Base-by-base conservation (phyloP, 2,113 vertebrate genomes). In the Alethe castanea region DNA sequence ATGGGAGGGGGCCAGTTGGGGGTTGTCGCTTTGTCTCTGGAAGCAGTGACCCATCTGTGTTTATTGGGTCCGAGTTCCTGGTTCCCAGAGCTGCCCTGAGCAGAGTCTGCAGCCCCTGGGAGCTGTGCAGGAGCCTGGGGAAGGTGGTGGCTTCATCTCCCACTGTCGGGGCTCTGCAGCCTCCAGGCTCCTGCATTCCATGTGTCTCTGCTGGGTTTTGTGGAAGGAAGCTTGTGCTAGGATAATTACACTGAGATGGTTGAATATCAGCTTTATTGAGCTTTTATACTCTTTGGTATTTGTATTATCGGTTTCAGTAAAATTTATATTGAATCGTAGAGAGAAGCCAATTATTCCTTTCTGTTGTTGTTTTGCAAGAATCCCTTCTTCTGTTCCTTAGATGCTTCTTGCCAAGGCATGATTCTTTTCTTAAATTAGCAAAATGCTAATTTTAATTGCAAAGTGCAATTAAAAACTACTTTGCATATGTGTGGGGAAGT, bases 351-450 rank as follows among this genome's bases (percentile, higher is more conserved):
- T 94, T 88, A 25, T 77, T 90, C 42, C 42, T 71, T 84, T 91
- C 83, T 62, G 44, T 69, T 94, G 61, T 69, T 78, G 44, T 80
- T 90, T 90, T 80, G 45, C 45, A 59, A 74, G 69, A 52, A 84
- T n/a, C 47, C 56, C 24, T 62, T 86, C 83, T 92, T 83, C 66
- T 92, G 77, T 92, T 95, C 54, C 47, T 54, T 80, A 52, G 17
- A 54, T 59, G 60, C 25, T 84, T 92, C 88, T 91, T 88, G 79
- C 80, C 73, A 60, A 92, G 57, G 28, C 47, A 31, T 59, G 78
- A 53, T 73, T 89, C 24, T 95, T 69, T 61, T 65, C 78, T 92
- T 89, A 89, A 84, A 89, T 83, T 94, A 93, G 69, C n/a, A 79
- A 85, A 85, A 82, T 19, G 13, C 66, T 79, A 79, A 79, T 79